These are phyloP conservation scores for Mormyrus hasselquistii DNA, from an alignment of 2,797 vertebrate genomes.

Conservation along the genomic window DNA sequence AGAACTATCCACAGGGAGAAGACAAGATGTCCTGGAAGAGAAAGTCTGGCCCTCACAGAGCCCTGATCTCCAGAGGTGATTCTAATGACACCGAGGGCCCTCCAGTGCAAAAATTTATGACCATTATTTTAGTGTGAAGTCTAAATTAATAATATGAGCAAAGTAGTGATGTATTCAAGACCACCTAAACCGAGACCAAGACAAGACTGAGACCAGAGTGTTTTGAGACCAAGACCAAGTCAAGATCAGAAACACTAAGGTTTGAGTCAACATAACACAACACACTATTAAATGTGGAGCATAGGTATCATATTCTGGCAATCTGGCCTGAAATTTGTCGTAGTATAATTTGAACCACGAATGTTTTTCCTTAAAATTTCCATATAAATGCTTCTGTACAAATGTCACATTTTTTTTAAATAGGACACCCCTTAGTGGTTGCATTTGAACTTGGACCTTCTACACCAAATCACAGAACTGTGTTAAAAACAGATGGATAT, in stretches of 20 bases:
- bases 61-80: neutral
- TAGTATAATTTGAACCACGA: neutral
- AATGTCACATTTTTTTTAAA: neutral
- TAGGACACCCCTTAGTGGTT: neutral
- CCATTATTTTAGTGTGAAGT: neutral
- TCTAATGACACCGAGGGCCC: neutral
- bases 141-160: neutral
- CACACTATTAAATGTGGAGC: no score
- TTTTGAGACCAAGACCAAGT: neutral
- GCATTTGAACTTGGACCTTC: neutral
- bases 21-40: neutral
- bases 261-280: no score
- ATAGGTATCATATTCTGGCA: neutral
- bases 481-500: neutral
- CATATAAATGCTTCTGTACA: neutral
- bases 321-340: neutral
- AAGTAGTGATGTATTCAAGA: neutral
- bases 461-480: neutral
- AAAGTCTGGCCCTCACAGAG: neutral
- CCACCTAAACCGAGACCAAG: neutral
- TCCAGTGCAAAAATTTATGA: neutral
- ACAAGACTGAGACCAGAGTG: neutral
- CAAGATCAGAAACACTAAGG: no score
- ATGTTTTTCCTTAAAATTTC: neutral
- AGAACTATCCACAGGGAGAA: neutral